Base-by-base conservation (phyloP, 2,113 vertebrate genomes). In the Centropus bengalensis region DNA sequence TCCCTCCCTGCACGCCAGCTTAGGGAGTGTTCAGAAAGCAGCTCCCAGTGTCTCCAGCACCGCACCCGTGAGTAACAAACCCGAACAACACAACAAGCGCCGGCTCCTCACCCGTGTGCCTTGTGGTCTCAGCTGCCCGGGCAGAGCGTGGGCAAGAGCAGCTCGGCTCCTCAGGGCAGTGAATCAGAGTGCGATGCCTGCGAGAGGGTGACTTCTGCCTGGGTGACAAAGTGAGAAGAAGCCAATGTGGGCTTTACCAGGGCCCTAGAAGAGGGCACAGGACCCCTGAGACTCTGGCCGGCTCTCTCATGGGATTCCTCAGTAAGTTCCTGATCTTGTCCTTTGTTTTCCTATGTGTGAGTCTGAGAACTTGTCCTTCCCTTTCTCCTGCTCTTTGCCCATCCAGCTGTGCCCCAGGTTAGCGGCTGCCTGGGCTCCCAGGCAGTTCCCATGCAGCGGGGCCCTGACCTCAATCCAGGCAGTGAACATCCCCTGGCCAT, bases 81-180 rank as follows among this genome's bases (percentile, higher is more conserved):
- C 76, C 90, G 71, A 94, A 75, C 30, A 49, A 87, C 89, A 59
- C 91, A 93, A 88, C 64, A 75, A 78, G 26, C 10, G 49, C 74
- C 3, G 6, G 88, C 94, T 95, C 91, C 89, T 91, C 93, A 30
- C 52, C 95, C 74, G 86, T 4, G 0, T 6, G 3, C 85, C 82
- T 5, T 13, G 63, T 14, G 74, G 56, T 14, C 68, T 59, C 38
- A 44, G 91, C 80, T 93, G 74, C 78, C 93, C 80, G 2, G 9
- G 54, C 92, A 70, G 56, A 88, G 81, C 4, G 0, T 63, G 94
- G 83, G 44, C 68, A 20, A 42, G 81, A 7, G 33, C 75, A 86
- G 67, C 49, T 71, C 77, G 89, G 84, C 84, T 91, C 78, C 94
- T 20, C 49, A 42, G 94, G 63, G 81, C 21, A 14, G 14, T 28